Conservation (phyloP, 2,797 vertebrate species). For the Acanthopagrus latus region DNA sequence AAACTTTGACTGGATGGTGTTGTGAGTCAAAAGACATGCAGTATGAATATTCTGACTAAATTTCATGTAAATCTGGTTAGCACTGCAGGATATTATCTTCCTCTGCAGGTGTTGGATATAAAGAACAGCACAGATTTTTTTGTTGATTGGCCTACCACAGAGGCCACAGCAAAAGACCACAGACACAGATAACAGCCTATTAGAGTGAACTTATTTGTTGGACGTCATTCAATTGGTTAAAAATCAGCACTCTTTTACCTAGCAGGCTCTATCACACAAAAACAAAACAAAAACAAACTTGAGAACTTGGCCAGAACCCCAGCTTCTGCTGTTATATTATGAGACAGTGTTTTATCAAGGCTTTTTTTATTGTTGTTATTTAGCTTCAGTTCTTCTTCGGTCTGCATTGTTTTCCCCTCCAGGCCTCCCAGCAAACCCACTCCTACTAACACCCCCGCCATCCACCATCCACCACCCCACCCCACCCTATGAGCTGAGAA, state of each 20-base stretch:
- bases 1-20: not conserved
- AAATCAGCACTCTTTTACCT: not conserved
- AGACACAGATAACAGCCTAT: not conserved
- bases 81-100: not conserved
- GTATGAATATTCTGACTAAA: not conserved
- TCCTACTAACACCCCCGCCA: conserved; percentile 10
- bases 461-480: no score
- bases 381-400: conserved; percentile 17
- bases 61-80: not conserved
- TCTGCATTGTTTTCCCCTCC: conserved; percentile 30
- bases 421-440: conserved; percentile 28
- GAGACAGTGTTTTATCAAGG: conserved; percentile 17
- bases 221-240: not conserved
- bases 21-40: not conserved
- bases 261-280: not conserved
- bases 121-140: not conserved
- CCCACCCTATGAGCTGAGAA: conserved; percentile 48
- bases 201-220: not conserved
- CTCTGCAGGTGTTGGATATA: not conserved
- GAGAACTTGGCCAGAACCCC: not conserved
- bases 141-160: not conserved
- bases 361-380: not conserved
- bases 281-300: not conserved
- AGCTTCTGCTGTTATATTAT: conserved; percentile 9
- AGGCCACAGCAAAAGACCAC: not conserved